phyloP scores from a whole-genome alignment of 2,888 invertebrate genomes.

The Andrena fulva region DNA sequence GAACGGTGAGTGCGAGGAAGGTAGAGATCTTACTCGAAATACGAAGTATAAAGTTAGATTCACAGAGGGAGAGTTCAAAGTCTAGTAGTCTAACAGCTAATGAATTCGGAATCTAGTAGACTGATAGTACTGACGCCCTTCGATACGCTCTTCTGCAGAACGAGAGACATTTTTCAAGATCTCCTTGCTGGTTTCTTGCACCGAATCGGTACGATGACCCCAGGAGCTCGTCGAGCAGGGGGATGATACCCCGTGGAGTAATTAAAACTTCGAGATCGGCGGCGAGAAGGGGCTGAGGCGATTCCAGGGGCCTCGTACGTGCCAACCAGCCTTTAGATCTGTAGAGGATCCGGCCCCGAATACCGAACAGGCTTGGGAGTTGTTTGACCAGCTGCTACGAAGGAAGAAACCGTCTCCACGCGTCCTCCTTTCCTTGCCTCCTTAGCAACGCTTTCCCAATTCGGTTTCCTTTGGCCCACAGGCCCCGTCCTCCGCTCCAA shows the following conservation, averaged over 20 bases:
- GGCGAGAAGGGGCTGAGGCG: constrained; percentile 31
- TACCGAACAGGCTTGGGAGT: constrained; percentile 76
- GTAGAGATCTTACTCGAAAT: not conserved
- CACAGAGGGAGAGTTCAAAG: not conserved
- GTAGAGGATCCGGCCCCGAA: constrained; percentile 62
- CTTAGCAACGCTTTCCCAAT: constrained; percentile 54
- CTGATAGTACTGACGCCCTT: not conserved
- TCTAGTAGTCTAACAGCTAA: not conserved
- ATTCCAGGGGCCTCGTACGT: constrained; percentile 12
- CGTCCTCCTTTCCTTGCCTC: constrained; percentile 36
- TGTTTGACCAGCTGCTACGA: constrained; percentile 78
- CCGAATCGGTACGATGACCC: constrained; percentile 45
- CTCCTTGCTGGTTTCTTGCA: not conserved
- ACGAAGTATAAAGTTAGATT: not conserved
- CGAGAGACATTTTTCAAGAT: not conserved
- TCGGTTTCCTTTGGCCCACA: constrained; percentile 14
- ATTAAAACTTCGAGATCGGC: constrained; percentile 65
- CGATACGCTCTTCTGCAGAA: not conserved
- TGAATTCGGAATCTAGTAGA: not conserved
- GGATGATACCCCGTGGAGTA: constrained; percentile 62
- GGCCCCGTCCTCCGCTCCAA: not conserved
- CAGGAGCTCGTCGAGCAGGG: constrained; percentile 15
- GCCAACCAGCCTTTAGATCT: constrained; percentile 22
- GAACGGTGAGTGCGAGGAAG: not conserved
- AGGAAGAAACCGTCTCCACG: constrained; percentile 43